Evolutionary conservation across 1,140 invertebrate genomes (phyloP).

Genomic region (Polypedilum pembai): DNA sequence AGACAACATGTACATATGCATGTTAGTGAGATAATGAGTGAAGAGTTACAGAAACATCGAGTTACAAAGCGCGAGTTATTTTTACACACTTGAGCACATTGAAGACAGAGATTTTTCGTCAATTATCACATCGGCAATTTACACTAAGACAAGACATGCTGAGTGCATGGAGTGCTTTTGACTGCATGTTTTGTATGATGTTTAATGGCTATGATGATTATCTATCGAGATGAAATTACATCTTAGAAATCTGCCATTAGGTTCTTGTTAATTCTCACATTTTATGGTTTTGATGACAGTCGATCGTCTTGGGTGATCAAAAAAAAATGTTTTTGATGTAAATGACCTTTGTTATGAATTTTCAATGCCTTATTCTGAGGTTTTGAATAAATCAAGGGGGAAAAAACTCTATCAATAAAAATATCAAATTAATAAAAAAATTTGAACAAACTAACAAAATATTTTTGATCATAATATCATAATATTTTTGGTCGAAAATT

Average conservation of each 20-base stretch:
- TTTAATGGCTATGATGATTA: neutral
- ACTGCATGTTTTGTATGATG: neutral
- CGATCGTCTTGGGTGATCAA: neutral
- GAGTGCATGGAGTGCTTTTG: neutral
- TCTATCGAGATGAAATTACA: neutral
- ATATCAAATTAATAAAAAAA: too few species aligned
- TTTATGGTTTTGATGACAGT: neutral
- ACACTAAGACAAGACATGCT: neutral
- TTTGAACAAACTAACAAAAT: too few species aligned
- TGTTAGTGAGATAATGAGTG: slow-evolving; percentile 15
- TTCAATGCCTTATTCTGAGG: too few species aligned
- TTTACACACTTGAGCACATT: neutral
- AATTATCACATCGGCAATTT: slow-evolving; percentile 23
- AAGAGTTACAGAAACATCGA: neutral
- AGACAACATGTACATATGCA: neutral
- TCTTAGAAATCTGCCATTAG: neutral
- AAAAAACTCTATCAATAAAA: too few species aligned
- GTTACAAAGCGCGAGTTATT: neutral
- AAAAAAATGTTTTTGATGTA: neutral
- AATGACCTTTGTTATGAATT: neutral
- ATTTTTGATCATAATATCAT: too few species aligned
- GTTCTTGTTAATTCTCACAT: neutral
- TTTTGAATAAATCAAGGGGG: too few species aligned
- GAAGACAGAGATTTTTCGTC: neutral
- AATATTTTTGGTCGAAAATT: too few species aligned